phyloP scores from a whole-genome alignment of 2,797 vertebrate genomes.

The Coranthus polyacanthus region DNA sequence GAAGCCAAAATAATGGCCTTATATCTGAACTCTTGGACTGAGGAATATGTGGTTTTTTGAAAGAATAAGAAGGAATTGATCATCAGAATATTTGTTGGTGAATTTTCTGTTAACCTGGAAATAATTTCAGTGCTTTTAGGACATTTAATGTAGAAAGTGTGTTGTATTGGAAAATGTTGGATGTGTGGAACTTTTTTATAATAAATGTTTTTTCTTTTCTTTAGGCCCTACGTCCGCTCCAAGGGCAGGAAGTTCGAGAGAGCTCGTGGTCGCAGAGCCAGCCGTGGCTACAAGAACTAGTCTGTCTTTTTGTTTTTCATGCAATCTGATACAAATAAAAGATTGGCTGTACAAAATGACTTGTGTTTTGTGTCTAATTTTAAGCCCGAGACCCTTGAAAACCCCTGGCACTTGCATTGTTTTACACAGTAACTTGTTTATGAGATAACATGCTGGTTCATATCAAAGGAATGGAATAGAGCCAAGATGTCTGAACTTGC shows the following conservation, averaged over 20 bases:
- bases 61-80: too few relatives aligned
- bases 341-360: slow-evolving; percentile 64
- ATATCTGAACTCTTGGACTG: too few relatives aligned
- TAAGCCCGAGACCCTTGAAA: not conserved
- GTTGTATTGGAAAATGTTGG: too few relatives aligned
- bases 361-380: slow-evolving; percentile 27
- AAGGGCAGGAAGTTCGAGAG: slow-evolving; percentile 91
- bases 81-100: too few relatives aligned
- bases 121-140: not conserved
- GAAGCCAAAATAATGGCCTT: too few relatives aligned
- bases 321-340: slow-evolving; percentile 83
- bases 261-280: slow-evolving; percentile 89
- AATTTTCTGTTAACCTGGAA: not conserved
- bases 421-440: too few relatives aligned
- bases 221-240: slow-evolving; percentile 88
- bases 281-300: slow-evolving; percentile 89
- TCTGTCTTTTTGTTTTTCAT: slow-evolving; percentile 75
- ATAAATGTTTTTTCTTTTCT: slow-evolving; percentile 22
- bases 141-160: not conserved
- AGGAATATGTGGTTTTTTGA: too few relatives aligned
- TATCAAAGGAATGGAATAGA: too few relatives aligned
- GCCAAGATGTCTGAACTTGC: too few relatives aligned
- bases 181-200: not conserved
- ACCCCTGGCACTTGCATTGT: not conserved
- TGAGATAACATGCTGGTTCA: too few relatives aligned